Base-by-base conservation (phyloP, 2,888 invertebrate genomes). In the Thymelicus acteon region DNA sequence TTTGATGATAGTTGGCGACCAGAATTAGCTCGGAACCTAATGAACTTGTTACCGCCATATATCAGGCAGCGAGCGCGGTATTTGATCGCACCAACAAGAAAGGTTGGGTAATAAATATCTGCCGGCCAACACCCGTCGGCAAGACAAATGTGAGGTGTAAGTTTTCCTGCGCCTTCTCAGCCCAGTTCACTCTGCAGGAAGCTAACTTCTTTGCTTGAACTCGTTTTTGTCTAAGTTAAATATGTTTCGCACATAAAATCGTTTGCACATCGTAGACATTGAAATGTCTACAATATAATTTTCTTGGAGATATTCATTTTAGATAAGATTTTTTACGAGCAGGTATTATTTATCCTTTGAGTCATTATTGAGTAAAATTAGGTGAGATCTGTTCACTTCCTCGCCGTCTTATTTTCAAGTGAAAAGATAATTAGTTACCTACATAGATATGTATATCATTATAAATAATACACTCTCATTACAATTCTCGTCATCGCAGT, bases 21-120 rank as follows among this genome's bases (percentile, higher is more conserved):
- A 81, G 85, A 89, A 89, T 90, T 89, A 88, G 85, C 82, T 77
- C 75, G 72, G 73, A 76, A 82, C 83, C 88, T 88, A 90, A 91
- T 90, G 85, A 89, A 86, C 82, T 84, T 85, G 85, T 86, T 80
- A 77, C 76, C 73, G 75, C 76, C 80, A 81, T 87, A 85, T 84
- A 88, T 87, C 85, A 85, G 77, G 78, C 76, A 73, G 72, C 77
- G 78, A 79, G 78, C 78, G 75, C 76, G 78, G 74, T 80, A 85
- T 86, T 85, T 82, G 86, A 85, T 87, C 87, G 80, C 80, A 76
- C 78, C 77, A 77, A 85, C 83, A 81, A 80, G 80, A 82, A 85
- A 84, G 84, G 85, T 80, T 79, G 78, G 79, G 83, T 82, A 77
- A 86, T 88, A 88, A 88, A 89, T 89, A 78, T 77, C 78, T 77